Conservation (phyloP, 2,113 vertebrate species). For the Nothoprocta pentlandii region DNA sequence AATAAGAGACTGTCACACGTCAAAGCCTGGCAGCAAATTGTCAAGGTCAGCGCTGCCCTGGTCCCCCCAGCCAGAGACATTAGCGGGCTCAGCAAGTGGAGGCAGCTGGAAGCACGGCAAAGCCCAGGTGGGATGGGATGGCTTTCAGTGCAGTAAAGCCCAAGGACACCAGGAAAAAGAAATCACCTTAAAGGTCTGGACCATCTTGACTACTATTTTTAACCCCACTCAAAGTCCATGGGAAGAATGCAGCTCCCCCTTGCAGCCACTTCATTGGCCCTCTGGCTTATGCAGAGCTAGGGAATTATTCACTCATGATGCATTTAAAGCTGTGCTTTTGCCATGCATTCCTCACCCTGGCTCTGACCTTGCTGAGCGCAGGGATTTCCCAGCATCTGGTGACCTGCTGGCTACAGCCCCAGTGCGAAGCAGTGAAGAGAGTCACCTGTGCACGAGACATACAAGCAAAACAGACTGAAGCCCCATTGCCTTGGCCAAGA, state of each 20-base stretch:
- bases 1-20: not conserved
- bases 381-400: not conserved
- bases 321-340: not conserved
- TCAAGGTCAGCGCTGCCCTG: not conserved
- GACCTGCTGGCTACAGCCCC: not conserved
- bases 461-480: not conserved
- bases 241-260: constrained; percentile 5
- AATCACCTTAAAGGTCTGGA: not conserved
- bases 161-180: not conserved
- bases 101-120: not conserved
- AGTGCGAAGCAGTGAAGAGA: not conserved
- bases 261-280: not conserved
- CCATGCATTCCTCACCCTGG: not conserved
- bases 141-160: not conserved
- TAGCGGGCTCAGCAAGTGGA: not conserved
- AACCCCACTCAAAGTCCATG: not conserved
- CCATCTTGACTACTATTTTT: not conserved
- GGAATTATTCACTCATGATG: too few species aligned
- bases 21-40: not conserved
- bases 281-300: not conserved
- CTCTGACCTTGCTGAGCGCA: not conserved
- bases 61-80: not conserved
- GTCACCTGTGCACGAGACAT: not conserved
- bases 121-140: not conserved
- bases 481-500: not conserved